These are phyloP conservation scores for Nansenia antarctica DNA, from an alignment of 2,113 vertebrate genomes.

Conservation along the genomic window DNA sequence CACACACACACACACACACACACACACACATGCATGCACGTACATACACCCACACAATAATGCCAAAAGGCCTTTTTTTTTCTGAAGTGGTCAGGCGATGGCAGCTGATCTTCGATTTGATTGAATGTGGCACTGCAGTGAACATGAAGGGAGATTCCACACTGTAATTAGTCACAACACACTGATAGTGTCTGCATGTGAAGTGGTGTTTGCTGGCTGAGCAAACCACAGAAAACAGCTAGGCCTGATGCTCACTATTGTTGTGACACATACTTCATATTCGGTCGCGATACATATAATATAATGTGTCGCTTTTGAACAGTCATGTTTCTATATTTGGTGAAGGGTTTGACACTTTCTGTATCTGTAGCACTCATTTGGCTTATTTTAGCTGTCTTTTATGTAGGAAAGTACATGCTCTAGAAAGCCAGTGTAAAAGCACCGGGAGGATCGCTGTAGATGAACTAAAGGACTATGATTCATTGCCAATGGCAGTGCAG, in stretches of 20 bases:
- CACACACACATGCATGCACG: slow-evolving; percentile 11
- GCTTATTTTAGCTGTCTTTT: too few relatives aligned
- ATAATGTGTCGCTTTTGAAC: too few relatives aligned
- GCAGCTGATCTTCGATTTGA: neutral
- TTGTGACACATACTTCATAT: too few relatives aligned
- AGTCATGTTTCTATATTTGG: too few relatives aligned
- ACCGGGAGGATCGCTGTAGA: neutral
- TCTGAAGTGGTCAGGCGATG: neutral
- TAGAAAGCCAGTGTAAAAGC: neutral
- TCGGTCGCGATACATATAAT: too few relatives aligned
- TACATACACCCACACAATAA: slow-evolving; percentile 19
- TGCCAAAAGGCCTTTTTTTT: neutral
- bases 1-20: slow-evolving; percentile 6
- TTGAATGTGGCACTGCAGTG: neutral
- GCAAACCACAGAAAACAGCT: neutral
- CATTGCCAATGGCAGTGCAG: neutral
- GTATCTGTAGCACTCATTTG: too few relatives aligned
- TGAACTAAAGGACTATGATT: neutral
- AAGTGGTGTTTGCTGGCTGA: neutral
- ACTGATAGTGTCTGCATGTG: neutral
- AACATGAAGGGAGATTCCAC: neutral
- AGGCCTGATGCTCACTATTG: too few relatives aligned
- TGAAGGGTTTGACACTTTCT: too few relatives aligned
- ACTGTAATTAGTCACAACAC: neutral
- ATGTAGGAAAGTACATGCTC: neutral